Conservation (phyloP, 2,113 vertebrate species). For the Anolis sagrei region DNA sequence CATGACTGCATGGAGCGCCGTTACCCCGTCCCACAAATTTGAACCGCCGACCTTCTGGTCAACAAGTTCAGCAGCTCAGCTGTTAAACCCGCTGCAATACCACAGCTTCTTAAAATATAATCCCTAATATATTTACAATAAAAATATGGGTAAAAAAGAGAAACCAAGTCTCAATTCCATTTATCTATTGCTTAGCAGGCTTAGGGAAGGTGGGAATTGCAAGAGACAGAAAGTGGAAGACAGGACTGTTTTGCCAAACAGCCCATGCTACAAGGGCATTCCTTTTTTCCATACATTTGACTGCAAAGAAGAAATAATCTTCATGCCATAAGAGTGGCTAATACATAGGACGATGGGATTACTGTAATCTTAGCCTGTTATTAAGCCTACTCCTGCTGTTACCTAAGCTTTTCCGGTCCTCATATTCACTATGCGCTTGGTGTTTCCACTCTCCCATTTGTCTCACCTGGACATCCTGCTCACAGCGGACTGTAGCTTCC, state of each 20-base stretch:
- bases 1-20: too few relatives aligned
- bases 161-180: too few relatives aligned
- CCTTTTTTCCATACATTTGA: neutral
- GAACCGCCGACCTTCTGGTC: too few relatives aligned
- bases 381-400: neutral
- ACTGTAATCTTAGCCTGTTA: neutral
- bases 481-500: conserved; percentile 85
- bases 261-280: neutral
- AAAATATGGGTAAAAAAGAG: too few relatives aligned
- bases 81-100: too few relatives aligned
- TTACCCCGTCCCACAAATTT: too few relatives aligned
- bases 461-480: conserved; percentile 89
- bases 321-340: neutral
- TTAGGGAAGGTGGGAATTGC: neutral
- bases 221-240: neutral
- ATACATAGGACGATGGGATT: neutral
- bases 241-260: neutral
- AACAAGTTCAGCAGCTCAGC: too few relatives aligned
- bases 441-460: neutral
- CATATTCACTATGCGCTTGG: too few relatives aligned
- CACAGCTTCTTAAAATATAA: too few relatives aligned
- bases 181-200: neutral
- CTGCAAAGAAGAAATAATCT: neutral
- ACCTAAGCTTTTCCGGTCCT: neutral
- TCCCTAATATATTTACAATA: too few relatives aligned